phyloP scores from a whole-genome alignment of 2,888 invertebrate genomes.

The Ischnus inquisitorius region DNA sequence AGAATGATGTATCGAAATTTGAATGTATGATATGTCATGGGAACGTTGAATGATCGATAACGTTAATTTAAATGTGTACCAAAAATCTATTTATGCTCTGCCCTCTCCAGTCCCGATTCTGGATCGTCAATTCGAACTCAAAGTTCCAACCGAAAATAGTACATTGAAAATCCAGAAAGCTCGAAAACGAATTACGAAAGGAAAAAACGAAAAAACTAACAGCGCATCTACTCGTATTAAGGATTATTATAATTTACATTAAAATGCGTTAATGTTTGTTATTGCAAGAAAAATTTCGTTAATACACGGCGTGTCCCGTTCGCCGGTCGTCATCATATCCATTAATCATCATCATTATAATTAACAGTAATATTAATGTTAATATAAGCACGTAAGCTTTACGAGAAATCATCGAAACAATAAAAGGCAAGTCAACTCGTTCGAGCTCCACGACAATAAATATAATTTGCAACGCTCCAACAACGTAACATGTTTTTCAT shows the following conservation, averaged over 20 bases:
- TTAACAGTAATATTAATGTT: constrained; percentile 72
- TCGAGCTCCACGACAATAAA: constrained; percentile 74
- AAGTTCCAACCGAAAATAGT: constrained; percentile 6
- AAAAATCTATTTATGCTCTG: constrained; percentile 77
- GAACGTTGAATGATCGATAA: constrained; percentile 45
- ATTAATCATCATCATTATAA: constrained; percentile 43
- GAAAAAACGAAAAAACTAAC: constrained; percentile 49
- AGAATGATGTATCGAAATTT: constrained; percentile 35
- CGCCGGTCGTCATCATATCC: constrained; percentile 66
- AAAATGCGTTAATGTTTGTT: constrained; percentile 50
- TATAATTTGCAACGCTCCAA: constrained; percentile 76
- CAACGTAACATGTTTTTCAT: constrained; percentile 75
- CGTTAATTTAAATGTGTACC: constrained; percentile 55
- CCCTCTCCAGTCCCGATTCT: constrained; percentile 82
- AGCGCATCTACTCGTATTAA: constrained; percentile 61
- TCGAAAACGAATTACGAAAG: constrained; percentile 13
- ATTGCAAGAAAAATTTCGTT: constrained; percentile 33
- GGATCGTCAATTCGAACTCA: constrained; percentile 46
- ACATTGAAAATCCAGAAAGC: constrained; percentile 22
- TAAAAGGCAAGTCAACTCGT: constrained; percentile 61
- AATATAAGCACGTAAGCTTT: constrained; percentile 68
- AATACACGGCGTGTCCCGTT: constrained; percentile 72
- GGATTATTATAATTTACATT: constrained; percentile 42
- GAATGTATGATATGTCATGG: constrained; percentile 28
- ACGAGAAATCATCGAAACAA: constrained; percentile 62